Base-by-base conservation (phyloP, 30 jellyfish, hydroid and myxozoan genomes). In the Turritopsis rubra region DNA sequence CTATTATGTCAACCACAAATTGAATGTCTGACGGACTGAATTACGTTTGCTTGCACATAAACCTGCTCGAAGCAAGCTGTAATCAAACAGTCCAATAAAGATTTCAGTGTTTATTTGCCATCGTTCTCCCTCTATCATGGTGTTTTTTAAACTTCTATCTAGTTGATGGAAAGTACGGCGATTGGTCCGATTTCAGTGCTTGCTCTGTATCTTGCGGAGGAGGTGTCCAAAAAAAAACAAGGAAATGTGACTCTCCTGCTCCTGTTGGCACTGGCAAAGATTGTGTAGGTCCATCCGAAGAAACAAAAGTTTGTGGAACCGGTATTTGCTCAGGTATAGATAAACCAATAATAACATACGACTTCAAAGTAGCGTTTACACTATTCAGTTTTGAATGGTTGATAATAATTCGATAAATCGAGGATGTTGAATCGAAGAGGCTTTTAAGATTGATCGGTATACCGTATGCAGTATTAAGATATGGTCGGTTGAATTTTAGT, bases 191-290 rank as follows among this genome's bases (percentile, higher is more conserved):
- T 16, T 74, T 8, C 19, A n/a, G 66, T 22, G 28, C 54, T 16
- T 74, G 83, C 73, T n/a, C 54, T 74, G 66, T 18, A 22, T 22
- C 52, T 21, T 74, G 83, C 22, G 83, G 83, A 74, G 83, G 83
- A 25, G 83, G 83, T 0, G 52, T 21, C 9, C 83, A 30, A 74
- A 74, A 27, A 22, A 74, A 41, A 21, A 25, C 83, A 26, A 26
- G 83, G 21, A 29, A 27, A 74, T 74, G 83, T 21, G 8, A 74
- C 7, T 27, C 83, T 22, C 83, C 83, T 3, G 66, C 77, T 68
- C 77, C 77, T 68, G 77, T 0, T 68, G 77, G 77, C 9, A 19
- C 77, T 68, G 83, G 83, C 28, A 75, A 75, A 75, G 60, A 75
- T 1, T 75, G 83, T 75, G 83, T 13, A n/a, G 83, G 83, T 26